Evolutionary conservation across 2,888 invertebrate genomes (phyloP).

Genomic region (Scelioninae gen. 2): DNA sequence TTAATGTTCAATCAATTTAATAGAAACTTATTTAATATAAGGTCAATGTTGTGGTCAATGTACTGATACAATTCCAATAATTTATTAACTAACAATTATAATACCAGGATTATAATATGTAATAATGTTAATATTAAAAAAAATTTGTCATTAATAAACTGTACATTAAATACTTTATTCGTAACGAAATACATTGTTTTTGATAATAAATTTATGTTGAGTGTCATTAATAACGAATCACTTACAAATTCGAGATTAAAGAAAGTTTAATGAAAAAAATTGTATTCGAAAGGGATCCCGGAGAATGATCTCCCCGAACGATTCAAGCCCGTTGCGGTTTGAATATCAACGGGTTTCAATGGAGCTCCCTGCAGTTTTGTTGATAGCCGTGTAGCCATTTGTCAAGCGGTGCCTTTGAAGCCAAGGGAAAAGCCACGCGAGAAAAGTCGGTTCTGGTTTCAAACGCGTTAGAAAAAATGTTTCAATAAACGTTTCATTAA

Average conservation of each 20-base stretch:
- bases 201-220: constrained; percentile 1
- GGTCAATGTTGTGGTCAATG: no score
- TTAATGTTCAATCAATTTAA: no score
- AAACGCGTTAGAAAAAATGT: constrained; percentile 36
- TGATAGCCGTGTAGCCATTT: constrained; percentile 56
- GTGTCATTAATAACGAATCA: constrained; percentile 34
- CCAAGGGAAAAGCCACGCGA: constrained; percentile 32
- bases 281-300: constrained; percentile 26
- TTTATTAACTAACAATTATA: no score
- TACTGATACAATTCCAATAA: no score
- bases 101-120: no score
- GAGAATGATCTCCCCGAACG: constrained; percentile 18
- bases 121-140: no score
- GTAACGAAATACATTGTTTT: constrained; percentile 5
- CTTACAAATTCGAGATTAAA: constrained; percentile 22
- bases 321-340: no score
- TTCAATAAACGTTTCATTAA: constrained; percentile 39
- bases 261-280: constrained; percentile 40
- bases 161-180: no score
- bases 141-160: no score
- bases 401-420: constrained; percentile 51
- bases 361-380: constrained; percentile 52
- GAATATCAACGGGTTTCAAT: constrained; percentile 39
- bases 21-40: no score
- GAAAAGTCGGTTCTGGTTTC: constrained; percentile 18